Evolutionary conservation across 2,797 vertebrate genomes (phyloP).

Genomic region (Hipposideros larvatus): DNA sequence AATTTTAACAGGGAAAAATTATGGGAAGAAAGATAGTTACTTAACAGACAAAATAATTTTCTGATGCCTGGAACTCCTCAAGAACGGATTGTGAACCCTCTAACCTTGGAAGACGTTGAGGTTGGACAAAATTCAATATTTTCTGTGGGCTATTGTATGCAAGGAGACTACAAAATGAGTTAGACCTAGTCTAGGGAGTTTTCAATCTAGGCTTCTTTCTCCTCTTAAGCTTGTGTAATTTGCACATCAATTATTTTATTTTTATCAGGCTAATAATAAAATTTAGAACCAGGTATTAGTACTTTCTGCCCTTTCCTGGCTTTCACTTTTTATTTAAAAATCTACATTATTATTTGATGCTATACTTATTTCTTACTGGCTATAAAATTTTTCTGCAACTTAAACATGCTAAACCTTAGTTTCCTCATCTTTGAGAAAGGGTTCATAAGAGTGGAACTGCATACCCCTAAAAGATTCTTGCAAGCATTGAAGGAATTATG

Average conservation of each 20-base stretch:
- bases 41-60: conserved; percentile 15
- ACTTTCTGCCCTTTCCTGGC: neutral
- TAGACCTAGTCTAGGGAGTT: neutral
- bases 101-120: neutral
- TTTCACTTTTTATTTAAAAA: conserved; percentile 60
- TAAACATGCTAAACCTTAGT: conserved; percentile 2
- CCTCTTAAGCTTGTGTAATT: conserved; percentile 48
- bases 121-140: neutral
- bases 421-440: neutral
- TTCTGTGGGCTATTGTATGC: neutral
- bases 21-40: neutral
- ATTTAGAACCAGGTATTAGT: conserved; percentile 2
- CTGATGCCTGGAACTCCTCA: conserved; percentile 36
- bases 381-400: neutral
- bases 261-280: conserved; percentile 64
- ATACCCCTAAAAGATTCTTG: neutral
- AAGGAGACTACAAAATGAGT: conserved; percentile 17
- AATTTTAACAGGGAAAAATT: conserved; percentile 15
- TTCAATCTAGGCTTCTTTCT: conserved; percentile 59
- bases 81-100: neutral
- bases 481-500: neutral
- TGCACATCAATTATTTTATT: conserved; percentile 65
- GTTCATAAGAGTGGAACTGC: neutral
- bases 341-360: neutral
- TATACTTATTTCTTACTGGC: neutral